Percentiles rank a stretch among this genome's conserved stretches.
Conservation (phyloP, 2,797 vertebrate species). For the Linurgus olivaceus region DNA sequence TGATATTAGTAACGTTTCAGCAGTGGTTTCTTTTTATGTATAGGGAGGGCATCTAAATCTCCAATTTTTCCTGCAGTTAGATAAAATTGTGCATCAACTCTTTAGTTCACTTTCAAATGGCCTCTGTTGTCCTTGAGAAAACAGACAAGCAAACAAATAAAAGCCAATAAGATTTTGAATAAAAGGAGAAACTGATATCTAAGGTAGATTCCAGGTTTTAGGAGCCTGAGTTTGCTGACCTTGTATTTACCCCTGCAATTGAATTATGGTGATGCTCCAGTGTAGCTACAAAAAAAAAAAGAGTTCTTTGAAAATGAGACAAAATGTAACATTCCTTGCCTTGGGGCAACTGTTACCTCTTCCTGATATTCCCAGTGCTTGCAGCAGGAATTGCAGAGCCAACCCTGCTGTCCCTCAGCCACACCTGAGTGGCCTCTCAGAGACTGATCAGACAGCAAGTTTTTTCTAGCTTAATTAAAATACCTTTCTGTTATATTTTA, state of each 20-base stretch:
- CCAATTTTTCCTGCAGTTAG: background rate
- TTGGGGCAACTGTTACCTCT: background rate
- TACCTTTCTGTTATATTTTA: background rate
- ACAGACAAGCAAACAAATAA: background rate
- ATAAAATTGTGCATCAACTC: background rate
- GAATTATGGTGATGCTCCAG: background rate
- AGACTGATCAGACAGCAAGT: background rate
- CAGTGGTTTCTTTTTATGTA: background rate
- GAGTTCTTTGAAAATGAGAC: background rate
- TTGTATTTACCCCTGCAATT: background rate
- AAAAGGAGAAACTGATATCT: background rate
- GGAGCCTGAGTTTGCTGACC: background rate
- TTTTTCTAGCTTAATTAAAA: background rate
- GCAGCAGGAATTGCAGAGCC: background rate
- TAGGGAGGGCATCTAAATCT: background rate
- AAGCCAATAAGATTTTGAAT: background rate
- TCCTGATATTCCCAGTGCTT: background rate
- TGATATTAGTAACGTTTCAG: background rate
- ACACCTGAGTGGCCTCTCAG: background rate
- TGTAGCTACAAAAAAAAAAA: background rate
- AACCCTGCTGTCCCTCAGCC: background rate
- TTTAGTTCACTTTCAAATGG: background rate
- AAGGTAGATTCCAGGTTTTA: background rate
- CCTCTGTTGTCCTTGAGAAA: background rate
- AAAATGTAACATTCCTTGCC: background rate